A percentile compares a stretch with the other conserved stretches of the same genome.
Conservation (phyloP, 1,140 invertebrate genomes). For the Oppia nitens region DNA sequence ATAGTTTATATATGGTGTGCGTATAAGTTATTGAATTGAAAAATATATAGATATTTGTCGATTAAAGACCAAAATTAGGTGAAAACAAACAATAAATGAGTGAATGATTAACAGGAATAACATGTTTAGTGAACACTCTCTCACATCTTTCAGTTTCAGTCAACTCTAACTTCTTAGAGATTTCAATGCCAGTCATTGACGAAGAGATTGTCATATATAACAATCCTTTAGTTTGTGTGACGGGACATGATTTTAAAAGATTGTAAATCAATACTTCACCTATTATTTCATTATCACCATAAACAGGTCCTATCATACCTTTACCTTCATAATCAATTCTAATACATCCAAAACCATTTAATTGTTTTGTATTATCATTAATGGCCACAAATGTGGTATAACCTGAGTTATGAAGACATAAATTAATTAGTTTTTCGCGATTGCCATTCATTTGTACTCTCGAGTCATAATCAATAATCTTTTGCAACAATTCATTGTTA, state of each 20-base stretch:
- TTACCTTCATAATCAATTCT: slow-evolving; percentile 1
- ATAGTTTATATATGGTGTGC: too few relatives aligned
- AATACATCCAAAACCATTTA: slow-evolving; percentile 14
- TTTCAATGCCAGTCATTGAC: background rate
- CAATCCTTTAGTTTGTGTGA: background rate
- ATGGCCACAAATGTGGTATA: slow-evolving; percentile 1
- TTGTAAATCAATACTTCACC: background rate
- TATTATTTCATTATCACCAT: background rate
- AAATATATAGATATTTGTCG: too few relatives aligned
- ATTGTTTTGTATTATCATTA: background rate
- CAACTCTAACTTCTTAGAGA: background rate
- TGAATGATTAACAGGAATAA: slow-evolving; percentile 4
- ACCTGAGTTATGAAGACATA: background rate
- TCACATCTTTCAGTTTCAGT: slow-evolving; percentile 1
- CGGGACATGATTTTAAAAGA: background rate
- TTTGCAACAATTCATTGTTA: slow-evolving; percentile 2
- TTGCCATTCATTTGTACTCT: slow-evolving; percentile 4
- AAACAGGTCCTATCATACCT: slow-evolving; percentile 8
- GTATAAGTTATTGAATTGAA: too few relatives aligned
- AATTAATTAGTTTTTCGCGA: slow-evolving; percentile 6
- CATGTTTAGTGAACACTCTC: background rate
- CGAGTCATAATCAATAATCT: slow-evolving; percentile 5
- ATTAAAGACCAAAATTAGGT: slow-evolving; percentile 5
- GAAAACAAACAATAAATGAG: background rate
- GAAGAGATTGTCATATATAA: background rate